Evolutionary conservation across 2,888 invertebrate species (phyloP).

Genomic region (Tenthredo livida): DNA sequence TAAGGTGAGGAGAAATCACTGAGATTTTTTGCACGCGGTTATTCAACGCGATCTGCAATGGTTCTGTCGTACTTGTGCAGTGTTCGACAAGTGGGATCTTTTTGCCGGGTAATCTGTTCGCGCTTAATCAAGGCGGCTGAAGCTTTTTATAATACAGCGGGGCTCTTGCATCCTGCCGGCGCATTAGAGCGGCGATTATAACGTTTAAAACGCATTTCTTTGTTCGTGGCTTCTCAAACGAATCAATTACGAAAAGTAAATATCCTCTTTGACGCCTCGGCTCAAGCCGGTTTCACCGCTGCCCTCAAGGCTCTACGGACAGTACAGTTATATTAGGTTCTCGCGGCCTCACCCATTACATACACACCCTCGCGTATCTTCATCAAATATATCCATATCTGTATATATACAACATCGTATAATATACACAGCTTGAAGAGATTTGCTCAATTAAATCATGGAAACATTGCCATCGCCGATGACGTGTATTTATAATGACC

Average conservation of each 20-base stretch:
- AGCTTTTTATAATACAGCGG: neutral
- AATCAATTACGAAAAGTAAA: conserved; percentile 67
- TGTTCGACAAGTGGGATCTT: neutral
- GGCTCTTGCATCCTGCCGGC: conserved; percentile 31
- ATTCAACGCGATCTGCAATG: neutral
- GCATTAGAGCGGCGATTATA: conserved; percentile 70
- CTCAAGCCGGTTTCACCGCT: conserved; percentile 41
- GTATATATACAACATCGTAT: neutral
- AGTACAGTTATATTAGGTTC: neutral
- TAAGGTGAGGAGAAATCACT: conserved; percentile 84
- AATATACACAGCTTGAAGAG: neutral
- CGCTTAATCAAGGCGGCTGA: conserved; percentile 8
- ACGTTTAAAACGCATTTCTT: conserved; percentile 53
- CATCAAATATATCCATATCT: neutral
- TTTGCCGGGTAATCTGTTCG: conserved; percentile 5
- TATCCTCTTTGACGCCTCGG: conserved; percentile 52
- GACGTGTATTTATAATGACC: neutral
- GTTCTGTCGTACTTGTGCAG: neutral
- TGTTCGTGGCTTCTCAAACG: conserved; percentile 49
- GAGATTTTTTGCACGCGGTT: neutral
- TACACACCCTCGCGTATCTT: conserved; percentile 12
- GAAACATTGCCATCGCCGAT: neutral
- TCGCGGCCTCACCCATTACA: neutral
- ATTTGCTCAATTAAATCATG: neutral
- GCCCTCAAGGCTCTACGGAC: conserved; percentile 13